Conservation (phyloP, 2,797 vertebrate species). For the Percopsis omiscomaycus region DNA sequence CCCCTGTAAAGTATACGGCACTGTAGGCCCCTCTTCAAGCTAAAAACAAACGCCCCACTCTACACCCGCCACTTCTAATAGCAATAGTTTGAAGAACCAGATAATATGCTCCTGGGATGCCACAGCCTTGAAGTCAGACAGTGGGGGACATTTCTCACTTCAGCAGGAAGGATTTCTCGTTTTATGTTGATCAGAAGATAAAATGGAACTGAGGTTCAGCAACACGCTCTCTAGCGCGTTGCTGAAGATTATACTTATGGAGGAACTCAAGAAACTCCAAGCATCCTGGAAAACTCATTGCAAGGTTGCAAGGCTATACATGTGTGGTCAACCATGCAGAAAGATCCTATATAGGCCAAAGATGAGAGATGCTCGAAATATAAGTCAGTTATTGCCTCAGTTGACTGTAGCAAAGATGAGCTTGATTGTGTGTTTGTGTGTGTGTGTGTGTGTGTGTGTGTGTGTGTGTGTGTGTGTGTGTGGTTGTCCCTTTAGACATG, state of each 20-base stretch:
- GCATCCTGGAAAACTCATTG: conserved; percentile 29
- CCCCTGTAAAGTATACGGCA: conserved; percentile 54
- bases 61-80: conserved; percentile 17
- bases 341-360: conserved; percentile 55
- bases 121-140: neutral
- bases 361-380: conserved; percentile 60
- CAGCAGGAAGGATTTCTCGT: conserved; percentile 24
- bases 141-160: conserved; percentile 22
- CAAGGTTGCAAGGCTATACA: conserved; percentile 48
- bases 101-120: neutral
- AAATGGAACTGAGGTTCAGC: conserved; percentile 57
- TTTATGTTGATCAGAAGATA: conserved; percentile 34
- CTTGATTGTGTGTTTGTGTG: conserved; percentile 24
- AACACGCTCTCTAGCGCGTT: too few species aligned
- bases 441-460: neutral
- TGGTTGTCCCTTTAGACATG: neutral
- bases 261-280: conserved; percentile 46
- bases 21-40: conserved; percentile 39
- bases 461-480: neutral
- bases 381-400: conserved; percentile 41
- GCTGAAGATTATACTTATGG: conserved; percentile 60
- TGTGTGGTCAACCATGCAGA: conserved; percentile 64
- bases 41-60: conserved; percentile 25
- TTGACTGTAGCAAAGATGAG: conserved; percentile 31
- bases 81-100: conserved; percentile 10